Conservation (phyloP, 2,113 vertebrate species). For the Cepphus grylle region DNA sequence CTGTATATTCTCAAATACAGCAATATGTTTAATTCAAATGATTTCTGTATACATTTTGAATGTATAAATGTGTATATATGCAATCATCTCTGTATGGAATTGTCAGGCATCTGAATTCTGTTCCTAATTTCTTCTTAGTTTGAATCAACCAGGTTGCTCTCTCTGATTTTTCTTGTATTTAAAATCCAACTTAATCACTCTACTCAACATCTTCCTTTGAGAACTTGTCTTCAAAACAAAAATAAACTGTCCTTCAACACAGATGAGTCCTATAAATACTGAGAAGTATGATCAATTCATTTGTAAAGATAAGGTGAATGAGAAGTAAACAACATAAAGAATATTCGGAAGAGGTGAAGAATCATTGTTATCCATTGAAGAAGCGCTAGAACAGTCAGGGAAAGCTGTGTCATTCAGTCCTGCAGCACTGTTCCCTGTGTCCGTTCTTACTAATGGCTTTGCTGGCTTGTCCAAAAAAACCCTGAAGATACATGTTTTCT, state of each 20-base stretch:
- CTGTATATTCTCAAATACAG: background rate
- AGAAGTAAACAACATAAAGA: background rate
- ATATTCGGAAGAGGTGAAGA: background rate
- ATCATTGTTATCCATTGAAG: background rate
- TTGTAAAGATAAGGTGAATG: background rate
- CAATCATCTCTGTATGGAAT: background rate
- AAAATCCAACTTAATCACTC: background rate
- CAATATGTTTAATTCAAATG: background rate
- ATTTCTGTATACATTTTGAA: background rate
- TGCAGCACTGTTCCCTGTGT: background rate
- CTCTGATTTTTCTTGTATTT: background rate
- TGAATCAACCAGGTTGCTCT: background rate
- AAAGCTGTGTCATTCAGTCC: background rate
- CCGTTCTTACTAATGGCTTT: background rate
- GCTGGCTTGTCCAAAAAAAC: rapidly evolving
- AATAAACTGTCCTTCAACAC: background rate
- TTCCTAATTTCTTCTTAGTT: background rate
- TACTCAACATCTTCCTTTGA: background rate
- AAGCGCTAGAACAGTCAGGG: background rate
- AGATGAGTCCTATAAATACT: background rate
- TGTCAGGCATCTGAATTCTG: background rate
- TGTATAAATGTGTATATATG: background rate
- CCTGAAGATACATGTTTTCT: background rate
- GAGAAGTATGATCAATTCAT: background rate
- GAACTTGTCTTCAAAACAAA: background rate